These are phyloP conservation scores for Andrena bicolor DNA, from an alignment of 2,888 invertebrate species.

Conservation along the genomic window DNA sequence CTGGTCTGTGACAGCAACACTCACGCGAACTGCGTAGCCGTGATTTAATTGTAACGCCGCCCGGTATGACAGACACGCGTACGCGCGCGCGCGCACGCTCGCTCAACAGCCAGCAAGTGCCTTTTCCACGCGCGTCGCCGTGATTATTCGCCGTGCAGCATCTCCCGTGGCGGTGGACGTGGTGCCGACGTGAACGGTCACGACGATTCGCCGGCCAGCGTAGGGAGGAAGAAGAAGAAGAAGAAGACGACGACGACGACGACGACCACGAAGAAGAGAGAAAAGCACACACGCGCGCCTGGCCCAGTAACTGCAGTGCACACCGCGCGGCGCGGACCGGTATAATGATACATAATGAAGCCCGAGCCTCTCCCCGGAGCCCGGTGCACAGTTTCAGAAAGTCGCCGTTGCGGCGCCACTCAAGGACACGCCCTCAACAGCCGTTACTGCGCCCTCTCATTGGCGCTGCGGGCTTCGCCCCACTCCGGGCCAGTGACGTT, in stretches of 20 bases:
- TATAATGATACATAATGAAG: constrained; percentile 85
- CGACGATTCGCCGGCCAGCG: constrained; percentile 53
- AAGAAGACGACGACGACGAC: constrained; percentile 64
- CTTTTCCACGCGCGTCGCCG: constrained; percentile 59
- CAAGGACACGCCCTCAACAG: constrained; percentile 74
- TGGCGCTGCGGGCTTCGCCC: constrained; percentile 72
- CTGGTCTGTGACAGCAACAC: constrained; percentile 50
- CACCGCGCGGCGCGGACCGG: constrained; percentile 85
- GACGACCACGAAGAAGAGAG: constrained; percentile 75
- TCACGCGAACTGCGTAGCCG: constrained; percentile 55
- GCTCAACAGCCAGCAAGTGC: constrained; percentile 57
- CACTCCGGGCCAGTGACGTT: constrained; percentile 69
- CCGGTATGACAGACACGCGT: constrained; percentile 48
- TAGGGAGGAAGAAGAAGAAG: constrained; percentile 62
- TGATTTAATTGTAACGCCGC: constrained; percentile 67
- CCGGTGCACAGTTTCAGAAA: constrained; percentile 73
- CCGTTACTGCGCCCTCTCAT: constrained; percentile 59
- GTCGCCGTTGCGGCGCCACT: constrained; percentile 79
- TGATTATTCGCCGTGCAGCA: constrained; percentile 63
- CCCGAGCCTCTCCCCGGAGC: constrained; percentile 84
- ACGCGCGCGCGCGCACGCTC: constrained; percentile 50
- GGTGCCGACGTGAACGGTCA: constrained; percentile 57
- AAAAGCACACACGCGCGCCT: constrained; percentile 82
- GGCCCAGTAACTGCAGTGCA: constrained; percentile 84
- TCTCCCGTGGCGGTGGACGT: constrained; percentile 49